Conservation (phyloP, 2,888 invertebrate species). For the Lasiommata megera region DNA sequence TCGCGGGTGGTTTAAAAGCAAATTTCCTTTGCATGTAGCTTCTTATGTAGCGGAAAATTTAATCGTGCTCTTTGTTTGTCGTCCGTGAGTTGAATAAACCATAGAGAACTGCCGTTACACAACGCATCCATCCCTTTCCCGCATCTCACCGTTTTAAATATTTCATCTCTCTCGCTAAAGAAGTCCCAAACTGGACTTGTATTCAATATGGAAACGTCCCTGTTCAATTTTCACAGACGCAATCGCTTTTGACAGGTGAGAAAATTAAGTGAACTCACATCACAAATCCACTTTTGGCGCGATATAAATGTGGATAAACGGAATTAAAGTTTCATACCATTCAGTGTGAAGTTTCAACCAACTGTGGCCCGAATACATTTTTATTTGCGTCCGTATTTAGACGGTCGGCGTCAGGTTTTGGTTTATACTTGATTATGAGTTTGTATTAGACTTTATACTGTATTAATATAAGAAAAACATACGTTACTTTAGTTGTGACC, state of each 20-base stretch:
- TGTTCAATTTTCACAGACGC: slow-evolving; percentile 51
- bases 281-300: slow-evolving; percentile 25
- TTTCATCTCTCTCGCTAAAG: slow-evolving; percentile 47
- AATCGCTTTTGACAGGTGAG: slow-evolving; percentile 51
- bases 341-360: neutral
- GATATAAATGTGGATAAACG: slow-evolving; percentile 29
- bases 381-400: neutral
- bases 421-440: no score
- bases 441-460: no score
- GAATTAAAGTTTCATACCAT: slow-evolving; percentile 25
- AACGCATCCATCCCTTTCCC: slow-evolving; percentile 41
- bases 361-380: slow-evolving; percentile 4
- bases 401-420: neutral
- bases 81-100: slow-evolving; percentile 70
- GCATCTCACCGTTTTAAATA: slow-evolving; percentile 36
- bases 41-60: slow-evolving; percentile 74
- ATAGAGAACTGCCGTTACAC: slow-evolving; percentile 45
- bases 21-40: slow-evolving; percentile 55
- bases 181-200: slow-evolving; percentile 47
- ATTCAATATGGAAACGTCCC: slow-evolving; percentile 49
- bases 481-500: no score
- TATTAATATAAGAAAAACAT: no score
- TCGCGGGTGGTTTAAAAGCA: slow-evolving; percentile 41
- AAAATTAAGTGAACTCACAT: slow-evolving; percentile 39
- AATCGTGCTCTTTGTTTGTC: slow-evolving; percentile 67